Evolutionary conservation across 2,888 invertebrate species (phyloP), one percentile per base, ranked within the genome.

Genomic region (Eucriotettix oculatus): DNA sequence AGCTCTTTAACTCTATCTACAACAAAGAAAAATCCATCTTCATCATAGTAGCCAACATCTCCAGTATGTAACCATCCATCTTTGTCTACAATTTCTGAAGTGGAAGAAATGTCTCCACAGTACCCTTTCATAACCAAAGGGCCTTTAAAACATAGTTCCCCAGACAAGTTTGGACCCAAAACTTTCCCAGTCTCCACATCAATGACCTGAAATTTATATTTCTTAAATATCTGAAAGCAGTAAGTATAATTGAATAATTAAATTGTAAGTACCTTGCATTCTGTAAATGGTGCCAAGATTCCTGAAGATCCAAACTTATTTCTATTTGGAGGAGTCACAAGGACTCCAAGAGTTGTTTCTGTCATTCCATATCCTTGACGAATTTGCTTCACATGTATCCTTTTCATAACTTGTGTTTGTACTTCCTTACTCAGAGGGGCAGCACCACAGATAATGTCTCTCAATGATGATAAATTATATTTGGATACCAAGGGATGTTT

Each of bases 1-100:
- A 94, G 80, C 70, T 93, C 92, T 71, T 94, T 94, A 17, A 91
- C 75, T 62, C 94, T 76, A 71, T 92, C 94, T 1, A 91, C 86
- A 64, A 93, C 83, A 68, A 80, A 91, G 72, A 90, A 86, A 71
- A 79, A 84, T 1, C 83, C 84, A 17, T 90, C 83, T 1, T 81
- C 72, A 69, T 92, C 90, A 66, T 84, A 89, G 71, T 87, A 90
- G 1, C 87, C 92, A 65, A 93, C 76, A 71, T 94, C 93, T 0
- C 92, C 92, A 48, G 86, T 83, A 65, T 83, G 80, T 12, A 87
- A 71, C 81, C 84, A 94, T 0, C 92, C 91, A 61, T 90, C 85
- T n/a, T 73, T 70, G 67, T 87, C 87, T 40, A 90, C 75, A 1
- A 77, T 78, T 9, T 76, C 75, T 29, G 74, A 69, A 1, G 90